Evolutionary conservation across 2,113 vertebrate species (phyloP).

Genomic region (Semicossyphus pulcher): DNA sequence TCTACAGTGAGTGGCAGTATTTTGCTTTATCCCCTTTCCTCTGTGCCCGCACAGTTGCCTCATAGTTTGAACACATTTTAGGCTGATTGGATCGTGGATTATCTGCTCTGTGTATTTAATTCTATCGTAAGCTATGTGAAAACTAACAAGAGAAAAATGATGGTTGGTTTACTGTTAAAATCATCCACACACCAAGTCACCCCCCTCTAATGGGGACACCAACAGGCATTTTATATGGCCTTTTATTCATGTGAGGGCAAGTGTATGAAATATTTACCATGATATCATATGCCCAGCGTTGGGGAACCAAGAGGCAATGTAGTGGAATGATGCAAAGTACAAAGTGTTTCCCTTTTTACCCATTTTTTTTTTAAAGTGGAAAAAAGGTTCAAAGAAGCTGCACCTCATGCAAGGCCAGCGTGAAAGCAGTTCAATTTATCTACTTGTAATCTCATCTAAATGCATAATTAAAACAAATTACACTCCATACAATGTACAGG

Average conservation of each 20-base stretch:
- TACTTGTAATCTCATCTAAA: conserved; percentile 76
- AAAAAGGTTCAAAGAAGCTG: conserved; percentile 24
- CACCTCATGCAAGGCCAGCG: conserved; percentile 18
- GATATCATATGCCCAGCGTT: too few relatives aligned
- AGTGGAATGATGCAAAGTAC: neutral
- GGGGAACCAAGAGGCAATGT: neutral
- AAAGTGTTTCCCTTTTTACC: neutral
- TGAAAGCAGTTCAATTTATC: conserved; percentile 62
- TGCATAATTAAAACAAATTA: conserved; percentile 79
- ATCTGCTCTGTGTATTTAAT: neutral
- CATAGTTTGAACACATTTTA: conserved; percentile 28
- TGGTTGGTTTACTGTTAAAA: neutral
- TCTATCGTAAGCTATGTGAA: neutral
- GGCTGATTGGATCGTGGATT: neutral
- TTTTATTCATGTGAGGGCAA: neutral
- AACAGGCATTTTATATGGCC: neutral
- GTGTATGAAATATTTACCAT: neutral
- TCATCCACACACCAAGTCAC: neutral
- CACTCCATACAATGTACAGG: conserved; percentile 66
- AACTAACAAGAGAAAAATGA: neutral
- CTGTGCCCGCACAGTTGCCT: conserved; percentile 13
- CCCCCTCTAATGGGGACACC: too few relatives aligned
- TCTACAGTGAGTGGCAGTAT: conserved; percentile 49
- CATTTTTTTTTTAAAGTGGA: too few relatives aligned
- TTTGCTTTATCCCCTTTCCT: conserved; percentile 46